Evolutionary conservation across 2,113 vertebrate genomes (phyloP).

Genomic region (Rhadina sibilatrix): DNA sequence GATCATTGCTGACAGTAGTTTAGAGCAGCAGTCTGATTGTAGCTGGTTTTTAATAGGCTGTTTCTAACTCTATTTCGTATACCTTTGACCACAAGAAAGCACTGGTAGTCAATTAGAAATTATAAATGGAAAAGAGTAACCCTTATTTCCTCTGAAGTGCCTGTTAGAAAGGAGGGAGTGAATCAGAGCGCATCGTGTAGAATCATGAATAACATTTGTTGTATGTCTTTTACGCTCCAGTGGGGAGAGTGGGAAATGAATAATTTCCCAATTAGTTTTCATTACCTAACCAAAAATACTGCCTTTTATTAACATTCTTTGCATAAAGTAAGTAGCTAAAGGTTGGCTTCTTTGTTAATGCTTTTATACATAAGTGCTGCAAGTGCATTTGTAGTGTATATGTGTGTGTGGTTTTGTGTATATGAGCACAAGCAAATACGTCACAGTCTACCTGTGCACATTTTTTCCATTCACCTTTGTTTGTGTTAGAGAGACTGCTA

Average conservation of each 20-base stretch:
- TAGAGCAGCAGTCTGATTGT: slow-evolving; percentile 61
- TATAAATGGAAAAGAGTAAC: slow-evolving; percentile 73
- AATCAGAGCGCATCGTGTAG: slow-evolving; percentile 54
- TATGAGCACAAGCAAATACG: rapidly evolving
- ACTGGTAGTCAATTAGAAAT: slow-evolving; percentile 74
- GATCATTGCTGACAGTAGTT: slow-evolving; percentile 54
- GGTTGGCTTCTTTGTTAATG: slow-evolving; percentile 1
- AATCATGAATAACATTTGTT: slow-evolving; percentile 69
- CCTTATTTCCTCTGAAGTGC: slow-evolving; percentile 71
- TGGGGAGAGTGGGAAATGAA: slow-evolving; percentile 56
- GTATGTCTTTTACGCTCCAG: slow-evolving; percentile 48
- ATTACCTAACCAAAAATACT: slow-evolving; percentile 62
- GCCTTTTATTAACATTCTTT: slow-evolving; percentile 46
- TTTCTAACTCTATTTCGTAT: slow-evolving; percentile 71
- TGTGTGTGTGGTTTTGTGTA: rapidly evolving
- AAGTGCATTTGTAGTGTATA: background rate
- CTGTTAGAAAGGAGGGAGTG: slow-evolving; percentile 60
- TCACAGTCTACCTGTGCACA: background rate
- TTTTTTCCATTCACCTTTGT: background rate
- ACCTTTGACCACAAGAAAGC: slow-evolving; percentile 74
- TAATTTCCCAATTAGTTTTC: slow-evolving; percentile 69
- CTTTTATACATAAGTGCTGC: background rate
- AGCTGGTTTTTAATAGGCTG: slow-evolving; percentile 73
- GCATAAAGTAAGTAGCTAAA: slow-evolving; percentile 30
- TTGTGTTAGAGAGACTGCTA: background rate